Evolutionary conservation across 2,113 vertebrate species (phyloP).

Genomic region (Vanacampus margaritifer): DNA sequence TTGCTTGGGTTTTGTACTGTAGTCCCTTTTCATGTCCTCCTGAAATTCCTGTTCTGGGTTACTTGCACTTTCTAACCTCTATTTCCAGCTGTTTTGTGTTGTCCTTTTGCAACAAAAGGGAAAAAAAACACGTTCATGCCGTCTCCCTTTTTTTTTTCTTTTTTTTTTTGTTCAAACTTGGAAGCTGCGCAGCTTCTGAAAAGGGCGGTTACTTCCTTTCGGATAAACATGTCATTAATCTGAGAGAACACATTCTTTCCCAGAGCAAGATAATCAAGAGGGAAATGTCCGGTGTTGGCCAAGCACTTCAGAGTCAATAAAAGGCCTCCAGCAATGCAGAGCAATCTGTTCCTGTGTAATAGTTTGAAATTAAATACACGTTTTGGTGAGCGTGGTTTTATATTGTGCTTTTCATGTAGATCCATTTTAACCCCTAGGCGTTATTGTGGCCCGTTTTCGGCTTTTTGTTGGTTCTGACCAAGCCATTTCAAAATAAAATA

Average conservation of each 20-base stretch:
- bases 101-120: constrained; percentile 27
- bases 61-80: constrained; percentile 10
- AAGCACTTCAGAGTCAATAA: constrained; percentile 52
- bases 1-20: constrained; percentile 11
- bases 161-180: constrained; percentile 68
- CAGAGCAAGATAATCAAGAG: constrained; percentile 83
- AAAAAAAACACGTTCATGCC: constrained; percentile 17
- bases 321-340: constrained; percentile 34
- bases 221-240: constrained; percentile 95
- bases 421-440: background rate
- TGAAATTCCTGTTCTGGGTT: constrained; percentile 16
- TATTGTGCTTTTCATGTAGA: background rate
- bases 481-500: no score
- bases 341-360: constrained; percentile 10
- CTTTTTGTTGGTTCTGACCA: no score
- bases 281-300: constrained; percentile 67
- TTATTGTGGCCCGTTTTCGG: no score
- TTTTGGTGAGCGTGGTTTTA: background rate
- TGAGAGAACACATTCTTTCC: constrained; percentile 88
- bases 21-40: constrained; percentile 16
- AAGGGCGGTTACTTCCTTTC: constrained; percentile 92
- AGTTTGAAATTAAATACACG: background rate
- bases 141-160: constrained; percentile 35
- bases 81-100: constrained; percentile 15
- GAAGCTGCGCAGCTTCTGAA: constrained; percentile 83